Evolutionary conservation across 1,140 invertebrate genomes (phyloP), one percentile per base, ranked within the genome.

Genomic region (Sitobion miscanthi): DNA sequence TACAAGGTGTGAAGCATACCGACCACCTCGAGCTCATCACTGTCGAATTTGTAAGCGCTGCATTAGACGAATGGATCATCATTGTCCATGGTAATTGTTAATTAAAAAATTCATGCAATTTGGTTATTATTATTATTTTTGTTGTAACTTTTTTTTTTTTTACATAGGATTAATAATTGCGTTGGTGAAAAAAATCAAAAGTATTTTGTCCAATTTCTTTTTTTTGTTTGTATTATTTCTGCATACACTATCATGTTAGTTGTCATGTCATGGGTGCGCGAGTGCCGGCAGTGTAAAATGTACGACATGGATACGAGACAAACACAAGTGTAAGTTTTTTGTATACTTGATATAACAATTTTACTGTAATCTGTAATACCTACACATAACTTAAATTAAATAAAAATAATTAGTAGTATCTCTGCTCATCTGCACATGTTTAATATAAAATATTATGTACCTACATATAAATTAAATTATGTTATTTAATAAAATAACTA

Each of bases 131-230:
- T 57, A 42, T 77, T 45, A 90, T 54, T 86, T 17, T 82, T 83
- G 9, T 2, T 91, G 11, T 14, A 69, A 49, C 9, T n/a, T 83
- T 47, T 21, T 38, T 23, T 83, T 49, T 52, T 52, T 93, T 57
- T 90, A 7, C 82, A 38, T 94, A 97, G 97, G 98, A 98, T 98
- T 69, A 99, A 99, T 95, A 99, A 99, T 95, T 99, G 98, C 95
- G 98, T 99, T 57, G 98, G 98, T 87, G 98, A 99, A 95, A 96
- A 97, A 94, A 99, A 99, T 96, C 98, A 99, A 95, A 99, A 98
- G 95, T 99, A 97, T 96, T 99, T 99, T 95, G 97, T 99, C 94
- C 98, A 99, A 95, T 99, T 99, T 96, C 96, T 99, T 90, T 96
- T 98, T n/a, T 97, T 97, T 95, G 97, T 97, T 93, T 97, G 96